Conservation (phyloP, 2,797 vertebrate genomes). For the Leptoclinus maculatus region DNA sequence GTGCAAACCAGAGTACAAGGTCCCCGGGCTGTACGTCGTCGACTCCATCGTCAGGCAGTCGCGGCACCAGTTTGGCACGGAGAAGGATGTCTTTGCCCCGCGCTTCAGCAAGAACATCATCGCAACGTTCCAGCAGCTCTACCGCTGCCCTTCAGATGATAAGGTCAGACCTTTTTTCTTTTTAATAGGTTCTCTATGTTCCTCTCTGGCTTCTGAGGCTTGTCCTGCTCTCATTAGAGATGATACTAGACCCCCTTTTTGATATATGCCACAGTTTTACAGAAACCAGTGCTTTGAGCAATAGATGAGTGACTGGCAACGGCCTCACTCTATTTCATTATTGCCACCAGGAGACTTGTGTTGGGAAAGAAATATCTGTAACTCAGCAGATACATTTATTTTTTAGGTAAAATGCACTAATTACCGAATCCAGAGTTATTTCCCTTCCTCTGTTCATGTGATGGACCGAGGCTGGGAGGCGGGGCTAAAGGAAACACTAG, state of each 20-base stretch:
- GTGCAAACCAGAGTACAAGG: constrained; percentile 99
- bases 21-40: constrained; percentile 97
- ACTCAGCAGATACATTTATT: too few species aligned
- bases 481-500: too few species aligned
- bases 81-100: constrained; percentile 98
- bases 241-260: not conserved
- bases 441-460: too few species aligned
- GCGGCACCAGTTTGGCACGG: constrained; percentile 97
- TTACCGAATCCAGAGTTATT: too few species aligned
- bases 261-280: not conserved
- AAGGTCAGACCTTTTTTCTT: constrained; percentile 84
- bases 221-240: not conserved
- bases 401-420: too few species aligned
- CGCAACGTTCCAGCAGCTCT: constrained; percentile 96
- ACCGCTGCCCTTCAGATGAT: constrained; percentile 97
- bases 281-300: not conserved
- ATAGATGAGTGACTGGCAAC: not conserved
- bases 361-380: too few species aligned
- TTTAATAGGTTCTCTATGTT: constrained; percentile 10
- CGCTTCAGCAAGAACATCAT: constrained; percentile 99
- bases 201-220: constrained; percentile 5
- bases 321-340: not conserved
- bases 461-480: too few species aligned
- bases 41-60: constrained; percentile 99
- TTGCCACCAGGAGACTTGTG: not conserved